Evolutionary conservation across 2,888 invertebrate genomes (phyloP).

Genomic region (Tiphia femorata): DNA sequence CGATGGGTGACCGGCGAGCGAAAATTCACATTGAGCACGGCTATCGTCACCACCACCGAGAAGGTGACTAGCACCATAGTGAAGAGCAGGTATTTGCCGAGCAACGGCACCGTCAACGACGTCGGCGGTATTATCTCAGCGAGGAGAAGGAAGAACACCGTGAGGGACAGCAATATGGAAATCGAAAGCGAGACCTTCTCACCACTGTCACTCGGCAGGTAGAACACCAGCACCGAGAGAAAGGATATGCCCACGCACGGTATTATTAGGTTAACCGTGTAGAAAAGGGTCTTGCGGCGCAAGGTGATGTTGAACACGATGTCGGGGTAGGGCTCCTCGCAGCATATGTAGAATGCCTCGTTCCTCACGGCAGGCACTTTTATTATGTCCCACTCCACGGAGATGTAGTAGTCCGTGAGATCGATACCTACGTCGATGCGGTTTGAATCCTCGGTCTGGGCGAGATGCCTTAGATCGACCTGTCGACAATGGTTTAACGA

Average conservation of each 20-base stretch:
- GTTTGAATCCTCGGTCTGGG: slow-evolving; percentile 89
- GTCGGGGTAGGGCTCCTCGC: slow-evolving; percentile 96
- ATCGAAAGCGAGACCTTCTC: slow-evolving; percentile 98
- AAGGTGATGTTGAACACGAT: slow-evolving; percentile 98
- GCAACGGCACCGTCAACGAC: slow-evolving; percentile 89
- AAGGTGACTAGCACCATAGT: slow-evolving; percentile 95
- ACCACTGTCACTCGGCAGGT: slow-evolving; percentile 96
- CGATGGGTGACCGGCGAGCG: slow-evolving; percentile 92
- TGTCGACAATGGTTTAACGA: too few species aligned
- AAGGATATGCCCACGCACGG: slow-evolving; percentile 98
- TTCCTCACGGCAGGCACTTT: slow-evolving; percentile 90
- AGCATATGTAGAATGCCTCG: slow-evolving; percentile 96
- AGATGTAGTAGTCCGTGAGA: slow-evolving; percentile 94
- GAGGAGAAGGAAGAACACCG: slow-evolving; percentile 93
- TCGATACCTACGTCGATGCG: slow-evolving; percentile 92
- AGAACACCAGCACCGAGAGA: slow-evolving; percentile 96
- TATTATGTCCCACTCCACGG: slow-evolving; percentile 99
- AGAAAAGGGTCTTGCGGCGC: slow-evolving; percentile 94
- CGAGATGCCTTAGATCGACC: slow-evolving; percentile 91
- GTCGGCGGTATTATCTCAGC: slow-evolving; percentile 96
- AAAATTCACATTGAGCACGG: slow-evolving; percentile 93
- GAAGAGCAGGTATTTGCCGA: slow-evolving; percentile 93
- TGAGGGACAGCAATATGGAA: slow-evolving; percentile 91
- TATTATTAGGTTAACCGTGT: slow-evolving; percentile 97
- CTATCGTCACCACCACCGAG: slow-evolving; percentile 93